phyloP scores from a whole-genome alignment of 2,797 vertebrate genomes.

The Ataeniobius toweri region DNA sequence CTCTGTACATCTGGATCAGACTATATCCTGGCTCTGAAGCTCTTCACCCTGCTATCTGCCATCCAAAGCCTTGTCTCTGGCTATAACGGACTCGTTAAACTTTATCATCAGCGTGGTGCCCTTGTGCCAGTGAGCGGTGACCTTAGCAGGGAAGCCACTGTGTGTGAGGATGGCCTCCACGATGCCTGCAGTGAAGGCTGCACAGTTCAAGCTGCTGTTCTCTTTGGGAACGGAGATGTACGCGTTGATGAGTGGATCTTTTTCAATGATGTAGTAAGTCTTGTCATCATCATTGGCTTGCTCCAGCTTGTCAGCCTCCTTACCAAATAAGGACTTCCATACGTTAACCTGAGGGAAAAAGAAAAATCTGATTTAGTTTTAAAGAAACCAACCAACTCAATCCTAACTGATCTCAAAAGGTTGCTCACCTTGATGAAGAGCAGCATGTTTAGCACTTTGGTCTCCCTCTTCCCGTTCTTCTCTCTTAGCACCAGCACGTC shows the following conservation, averaged over 20 bases:
- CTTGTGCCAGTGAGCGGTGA: conserved; percentile 97
- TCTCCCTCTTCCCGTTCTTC: conserved; percentile 89
- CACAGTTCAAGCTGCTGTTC: conserved; percentile 95
- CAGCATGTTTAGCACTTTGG: conserved; percentile 91
- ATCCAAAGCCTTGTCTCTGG: conserved; percentile 89
- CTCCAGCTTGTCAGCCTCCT: conserved; percentile 94
- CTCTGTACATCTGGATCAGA: conserved; percentile 13
- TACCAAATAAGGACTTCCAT: conserved; percentile 92
- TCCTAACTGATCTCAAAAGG: fast-evolving
- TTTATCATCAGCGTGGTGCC: conserved; percentile 98
- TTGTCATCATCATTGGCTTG: conserved; percentile 96
- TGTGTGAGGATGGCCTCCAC: conserved; percentile 92
- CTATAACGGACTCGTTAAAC: conserved; percentile 92
- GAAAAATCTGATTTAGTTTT: not conserved
- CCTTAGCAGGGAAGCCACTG: conserved; percentile 94
- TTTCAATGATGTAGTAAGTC: conserved; percentile 95
- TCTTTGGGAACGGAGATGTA: conserved; percentile 95
- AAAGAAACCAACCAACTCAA: not conserved
- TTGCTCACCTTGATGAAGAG: conserved; percentile 89
- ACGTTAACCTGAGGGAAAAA: conserved; percentile 70
- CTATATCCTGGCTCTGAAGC: conserved; percentile 6
- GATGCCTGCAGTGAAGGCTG: conserved; percentile 91
- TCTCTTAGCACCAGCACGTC: conserved; percentile 91
- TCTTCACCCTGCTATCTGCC: conserved; percentile 79
- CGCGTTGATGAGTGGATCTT: conserved; percentile 91